Conservation (phyloP, 2,888 invertebrate species). For the Leucoptera coffeella region DNA sequence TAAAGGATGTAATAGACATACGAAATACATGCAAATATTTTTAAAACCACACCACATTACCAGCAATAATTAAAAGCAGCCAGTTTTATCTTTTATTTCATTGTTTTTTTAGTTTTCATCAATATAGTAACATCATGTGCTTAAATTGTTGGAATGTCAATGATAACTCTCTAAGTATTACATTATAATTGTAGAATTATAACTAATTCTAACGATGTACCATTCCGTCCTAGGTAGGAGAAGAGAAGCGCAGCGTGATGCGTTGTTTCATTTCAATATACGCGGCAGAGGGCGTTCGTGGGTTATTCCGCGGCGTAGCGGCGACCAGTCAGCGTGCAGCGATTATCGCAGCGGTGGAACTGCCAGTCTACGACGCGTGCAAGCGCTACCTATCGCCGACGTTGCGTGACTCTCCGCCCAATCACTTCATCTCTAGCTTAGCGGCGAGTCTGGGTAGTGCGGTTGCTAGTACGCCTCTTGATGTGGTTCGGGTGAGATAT, state of each 20-base stretch:
- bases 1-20: too few relatives aligned
- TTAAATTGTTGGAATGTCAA: too few relatives aligned
- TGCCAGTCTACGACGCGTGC: constrained; percentile 88
- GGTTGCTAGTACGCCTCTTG: constrained; percentile 89
- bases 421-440: constrained; percentile 87
- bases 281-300: constrained; percentile 73
- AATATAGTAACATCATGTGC: too few relatives aligned
- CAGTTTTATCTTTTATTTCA: too few relatives aligned
- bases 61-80: too few relatives aligned
- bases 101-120: too few relatives aligned
- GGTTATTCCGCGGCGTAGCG: constrained; percentile 89
- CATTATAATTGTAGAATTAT: too few relatives aligned
- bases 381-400: constrained; percentile 66
- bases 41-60: too few relatives aligned
- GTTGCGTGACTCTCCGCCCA: constrained; percentile 73
- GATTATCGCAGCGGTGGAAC: constrained; percentile 87
- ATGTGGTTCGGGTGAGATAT: constrained; percentile 74
- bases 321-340: constrained; percentile 92
- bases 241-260: constrained; percentile 57
- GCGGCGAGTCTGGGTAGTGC: constrained; percentile 90
- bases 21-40: too few relatives aligned
- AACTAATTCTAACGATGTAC: not conserved
- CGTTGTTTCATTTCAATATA: constrained; percentile 81
- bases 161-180: too few relatives aligned
- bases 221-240: constrained; percentile 24